A percentile compares a stretch with the other conserved stretches of the same genome.
These are phyloP conservation scores for Polyergus mexicanus DNA, from an alignment of 1,140 invertebrate genomes.

Conservation along the genomic window DNA sequence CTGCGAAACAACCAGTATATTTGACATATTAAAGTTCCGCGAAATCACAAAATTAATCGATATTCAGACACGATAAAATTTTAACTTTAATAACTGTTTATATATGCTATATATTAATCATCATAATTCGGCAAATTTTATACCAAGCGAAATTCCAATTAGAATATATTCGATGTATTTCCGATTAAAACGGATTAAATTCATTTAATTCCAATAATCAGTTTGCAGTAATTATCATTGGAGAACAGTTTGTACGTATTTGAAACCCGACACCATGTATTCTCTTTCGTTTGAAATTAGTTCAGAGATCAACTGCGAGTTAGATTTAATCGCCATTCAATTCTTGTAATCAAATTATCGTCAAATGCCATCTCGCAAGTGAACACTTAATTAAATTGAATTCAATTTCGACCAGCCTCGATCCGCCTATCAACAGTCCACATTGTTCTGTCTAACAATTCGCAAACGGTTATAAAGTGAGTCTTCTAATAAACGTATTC, in stretches of 20 bases:
- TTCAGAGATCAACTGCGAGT: slow-evolving; percentile 29
- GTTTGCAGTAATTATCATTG: slow-evolving; percentile 24
- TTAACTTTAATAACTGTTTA: background rate
- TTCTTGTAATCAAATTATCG: slow-evolving; percentile 50
- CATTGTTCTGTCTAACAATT: slow-evolving; percentile 4
- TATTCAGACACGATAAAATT: slow-evolving; percentile 19
- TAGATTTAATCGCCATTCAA: slow-evolving; percentile 34
- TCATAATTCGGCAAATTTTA: slow-evolving; percentile 32
- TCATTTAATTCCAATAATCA: slow-evolving; percentile 53
- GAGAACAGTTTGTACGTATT: background rate
- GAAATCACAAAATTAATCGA: slow-evolving; percentile 39
- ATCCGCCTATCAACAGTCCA: slow-evolving; percentile 23
- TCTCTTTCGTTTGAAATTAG: slow-evolving; percentile 38
- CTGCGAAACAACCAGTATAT: background rate
- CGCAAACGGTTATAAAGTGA: background rate
- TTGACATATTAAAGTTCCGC: background rate
- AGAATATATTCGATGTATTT: slow-evolving; percentile 40
- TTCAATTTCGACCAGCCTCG: slow-evolving; percentile 33
- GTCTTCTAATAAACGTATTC: background rate
- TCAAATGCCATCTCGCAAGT: slow-evolving; percentile 4
- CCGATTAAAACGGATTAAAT: slow-evolving; percentile 39
- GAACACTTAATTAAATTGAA: slow-evolving; percentile 54
- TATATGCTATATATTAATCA: background rate
- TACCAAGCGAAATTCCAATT: slow-evolving; percentile 15
- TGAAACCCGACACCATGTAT: background rate